phyloP scores from a whole-genome alignment of 1,140 invertebrate genomes.

The Atta cephalotes region DNA sequence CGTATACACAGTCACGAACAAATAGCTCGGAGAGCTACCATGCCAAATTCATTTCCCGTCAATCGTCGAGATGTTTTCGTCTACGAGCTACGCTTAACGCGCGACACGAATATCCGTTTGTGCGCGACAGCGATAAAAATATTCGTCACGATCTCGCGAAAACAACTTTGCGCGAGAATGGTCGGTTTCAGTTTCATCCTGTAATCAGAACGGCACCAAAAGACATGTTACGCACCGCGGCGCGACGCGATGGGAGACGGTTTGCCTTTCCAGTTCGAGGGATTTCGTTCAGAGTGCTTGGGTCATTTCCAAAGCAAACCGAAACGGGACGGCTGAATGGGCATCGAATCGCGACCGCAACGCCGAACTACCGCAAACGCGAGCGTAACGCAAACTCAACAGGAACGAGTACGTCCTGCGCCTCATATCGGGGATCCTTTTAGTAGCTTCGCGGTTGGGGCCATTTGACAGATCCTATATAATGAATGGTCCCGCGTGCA shows the following conservation, averaged over 20 bases:
- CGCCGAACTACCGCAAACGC: conserved; percentile 77
- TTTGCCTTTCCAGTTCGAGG: conserved; percentile 81
- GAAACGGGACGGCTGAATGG: conserved; percentile 80
- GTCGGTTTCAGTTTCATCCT: conserved; percentile 48
- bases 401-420: conserved; percentile 67
- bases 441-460: conserved; percentile 77
- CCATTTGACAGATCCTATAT: conserved; percentile 80
- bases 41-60: conserved; percentile 25
- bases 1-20: conserved; percentile 2
- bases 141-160: conserved; percentile 42
- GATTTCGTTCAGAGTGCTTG: conserved; percentile 78
- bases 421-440: conserved; percentile 73
- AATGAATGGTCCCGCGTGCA: conserved; percentile 74
- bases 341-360: conserved; percentile 82
- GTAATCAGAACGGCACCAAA: conserved; percentile 49
- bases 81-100: conserved; percentile 29
- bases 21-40: background rate
- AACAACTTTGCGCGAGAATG: conserved; percentile 30
- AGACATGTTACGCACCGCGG: conserved; percentile 29
- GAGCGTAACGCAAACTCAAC: conserved; percentile 79
- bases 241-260: conserved; percentile 72
- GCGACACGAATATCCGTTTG: conserved; percentile 6
- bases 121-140: conserved; percentile 43
- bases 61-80: conserved; percentile 38
- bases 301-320: conserved; percentile 83